Conservation (phyloP, 2,888 invertebrate genomes). For the Euplagia quadripunctaria region DNA sequence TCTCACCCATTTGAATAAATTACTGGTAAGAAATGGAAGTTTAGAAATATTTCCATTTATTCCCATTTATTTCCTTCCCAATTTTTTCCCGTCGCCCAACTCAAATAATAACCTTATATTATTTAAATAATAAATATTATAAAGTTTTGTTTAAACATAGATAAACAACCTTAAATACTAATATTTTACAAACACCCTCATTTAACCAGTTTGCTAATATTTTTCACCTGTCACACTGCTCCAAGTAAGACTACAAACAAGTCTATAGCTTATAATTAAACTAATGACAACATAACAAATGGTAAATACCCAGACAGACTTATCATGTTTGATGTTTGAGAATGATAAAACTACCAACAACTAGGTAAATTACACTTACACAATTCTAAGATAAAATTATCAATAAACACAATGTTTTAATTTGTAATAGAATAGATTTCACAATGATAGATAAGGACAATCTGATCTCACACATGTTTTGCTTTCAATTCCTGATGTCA, state of each 20-base stretch:
- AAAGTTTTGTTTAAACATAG: too few species aligned
- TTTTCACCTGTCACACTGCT: background rate
- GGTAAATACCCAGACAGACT: background rate
- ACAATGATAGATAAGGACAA: slow-evolving; percentile 41
- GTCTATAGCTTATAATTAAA: background rate
- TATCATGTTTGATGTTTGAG: background rate
- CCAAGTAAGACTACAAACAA: too few species aligned
- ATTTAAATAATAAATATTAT: too few species aligned
- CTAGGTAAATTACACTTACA: slow-evolving; percentile 20
- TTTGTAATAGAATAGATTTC: slow-evolving; percentile 39
- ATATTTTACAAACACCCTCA: background rate
- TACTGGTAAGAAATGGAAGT: too few species aligned
- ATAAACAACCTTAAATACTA: background rate
- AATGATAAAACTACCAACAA: slow-evolving; percentile 5
- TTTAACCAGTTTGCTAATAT: background rate
- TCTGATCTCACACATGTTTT: slow-evolving; percentile 33
- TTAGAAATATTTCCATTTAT: too few species aligned
- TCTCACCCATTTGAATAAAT: too few species aligned
- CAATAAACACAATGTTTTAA: slow-evolving; percentile 8
- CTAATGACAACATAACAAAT: slow-evolving; percentile 12
- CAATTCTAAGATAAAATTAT: slow-evolving; percentile 43
- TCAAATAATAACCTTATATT: too few species aligned
- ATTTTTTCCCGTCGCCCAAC: too few species aligned
- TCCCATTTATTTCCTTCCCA: too few species aligned
- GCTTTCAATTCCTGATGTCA: slow-evolving; percentile 33